phyloP scores from a whole-genome alignment of 2,888 invertebrate species.

The Apamea sordens region DNA sequence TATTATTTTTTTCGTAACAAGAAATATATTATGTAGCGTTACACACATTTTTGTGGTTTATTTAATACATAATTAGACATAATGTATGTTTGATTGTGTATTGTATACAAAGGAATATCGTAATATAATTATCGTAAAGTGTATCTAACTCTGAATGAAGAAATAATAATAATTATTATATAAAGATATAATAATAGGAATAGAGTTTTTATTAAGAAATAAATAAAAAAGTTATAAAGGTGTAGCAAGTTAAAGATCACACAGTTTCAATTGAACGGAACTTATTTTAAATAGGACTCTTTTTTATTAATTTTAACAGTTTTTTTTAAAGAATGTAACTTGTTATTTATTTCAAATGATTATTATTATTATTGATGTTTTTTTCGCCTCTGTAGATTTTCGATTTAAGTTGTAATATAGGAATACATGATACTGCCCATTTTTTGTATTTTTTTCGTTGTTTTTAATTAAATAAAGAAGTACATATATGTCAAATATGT shows the following conservation, averaged over 20 bases:
- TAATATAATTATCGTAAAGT: slow-evolving; percentile 87
- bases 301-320: slow-evolving; percentile 89
- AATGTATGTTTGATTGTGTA: slow-evolving; percentile 75
- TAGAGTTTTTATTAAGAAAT: slow-evolving; percentile 90
- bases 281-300: slow-evolving; percentile 81
- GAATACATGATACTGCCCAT: slow-evolving; percentile 88
- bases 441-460: slow-evolving; percentile 78
- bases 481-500: slow-evolving; percentile 64
- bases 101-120: slow-evolving; percentile 78
- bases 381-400: slow-evolving; percentile 85
- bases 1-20: slow-evolving; percentile 69
- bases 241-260: slow-evolving; percentile 86
- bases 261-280: slow-evolving; percentile 83
- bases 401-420: slow-evolving; percentile 88
- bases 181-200: slow-evolving; percentile 89
- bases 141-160: slow-evolving; percentile 88
- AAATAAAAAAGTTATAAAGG: slow-evolving; percentile 87
- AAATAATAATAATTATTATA: slow-evolving; percentile 89
- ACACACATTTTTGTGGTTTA: slow-evolving; percentile 69
- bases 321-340: slow-evolving; percentile 87
- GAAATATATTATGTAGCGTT: slow-evolving; percentile 70
- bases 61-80: slow-evolving; percentile 74
- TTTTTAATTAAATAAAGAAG: slow-evolving; percentile 71
- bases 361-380: slow-evolving; percentile 89
- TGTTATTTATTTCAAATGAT: slow-evolving; percentile 91